Base-by-base conservation (phyloP, 2,113 vertebrate species). In the Ptilonorhynchus violaceus region DNA sequence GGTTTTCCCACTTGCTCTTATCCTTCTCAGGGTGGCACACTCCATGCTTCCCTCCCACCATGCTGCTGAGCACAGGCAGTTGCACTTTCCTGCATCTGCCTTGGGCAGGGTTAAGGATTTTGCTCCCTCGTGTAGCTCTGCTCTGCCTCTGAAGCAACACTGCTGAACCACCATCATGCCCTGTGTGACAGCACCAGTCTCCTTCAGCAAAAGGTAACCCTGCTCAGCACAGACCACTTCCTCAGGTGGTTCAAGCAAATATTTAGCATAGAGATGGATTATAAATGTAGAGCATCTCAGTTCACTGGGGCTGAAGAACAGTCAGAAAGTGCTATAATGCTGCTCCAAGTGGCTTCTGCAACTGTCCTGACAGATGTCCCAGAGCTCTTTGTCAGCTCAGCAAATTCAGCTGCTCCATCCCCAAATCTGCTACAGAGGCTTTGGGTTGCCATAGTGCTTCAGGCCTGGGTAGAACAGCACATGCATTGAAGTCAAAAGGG, bases 21-120 rank as follows among this genome's bases (percentile, higher is more conserved):
- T 24, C 52, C 19, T 75, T 44, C 86, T 88, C 35, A 17, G 15
- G 27, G 49, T 83, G 46, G 19, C 33, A 13, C 13, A 7, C 28
- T 49, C 41, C 0, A 0, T n/a, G 30, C 56, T 90, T 47, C 64
- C 22, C 20, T 81, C 55, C 25, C 2, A 1, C 25, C 2, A 0
- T 7, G 28, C 58, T 62, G 62, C 46, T 3, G 1, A 62, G 37
- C 37, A 30, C n/a, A 39, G 28, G 33, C 49, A 89, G 55, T 21
- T 28, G 15, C 3, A 4, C 37, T 63, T 78, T 49, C 64, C 77
- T 49, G 5, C 3, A 0, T 55, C 55, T 74, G 9, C 27, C 18
- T 12, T 64, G 50, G 5, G 13, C 14, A 23, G 25, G 3, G 15
- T 70, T 70, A 53, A 55, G 52, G 47, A 31, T 79, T 93, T 90